Evolutionary conservation across 2,888 invertebrate genomes (phyloP).

Genomic region (Patella ulyssiponensis): DNA sequence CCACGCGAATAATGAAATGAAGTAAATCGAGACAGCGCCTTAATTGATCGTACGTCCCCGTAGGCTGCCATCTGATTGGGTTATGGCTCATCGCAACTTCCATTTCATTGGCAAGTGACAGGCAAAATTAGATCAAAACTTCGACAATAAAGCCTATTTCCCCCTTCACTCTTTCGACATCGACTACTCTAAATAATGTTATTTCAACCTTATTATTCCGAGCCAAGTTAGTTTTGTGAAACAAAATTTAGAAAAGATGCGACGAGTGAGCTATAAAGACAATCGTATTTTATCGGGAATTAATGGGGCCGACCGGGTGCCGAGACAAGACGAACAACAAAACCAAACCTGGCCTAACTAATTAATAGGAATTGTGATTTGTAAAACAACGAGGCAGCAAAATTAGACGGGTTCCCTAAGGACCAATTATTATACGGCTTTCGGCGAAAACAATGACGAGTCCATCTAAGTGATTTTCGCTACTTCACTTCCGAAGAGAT

Average conservation of each 20-base stretch:
- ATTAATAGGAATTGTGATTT: slow-evolving; percentile 38
- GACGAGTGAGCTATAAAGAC: slow-evolving; percentile 35
- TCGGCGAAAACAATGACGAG: slow-evolving; percentile 26
- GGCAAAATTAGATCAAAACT: slow-evolving; percentile 38
- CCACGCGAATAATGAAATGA: slow-evolving; percentile 38
- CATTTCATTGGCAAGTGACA: slow-evolving; percentile 37
- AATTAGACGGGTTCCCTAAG: slow-evolving; percentile 23
- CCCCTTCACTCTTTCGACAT: slow-evolving; percentile 29
- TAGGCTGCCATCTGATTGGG: slow-evolving; percentile 34
- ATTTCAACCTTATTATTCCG: slow-evolving; percentile 37
- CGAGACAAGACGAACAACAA: slow-evolving; percentile 27
- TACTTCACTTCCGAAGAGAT: slow-evolving; percentile 11
- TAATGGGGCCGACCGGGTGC: slow-evolving; percentile 36
- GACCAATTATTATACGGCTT: slow-evolving; percentile 27
- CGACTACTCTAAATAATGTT: slow-evolving; percentile 37
- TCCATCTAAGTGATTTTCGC: slow-evolving; percentile 18
- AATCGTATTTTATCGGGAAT: slow-evolving; percentile 37
- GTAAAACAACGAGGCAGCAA: slow-evolving; percentile 25
- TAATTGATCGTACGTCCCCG: slow-evolving; percentile 39
- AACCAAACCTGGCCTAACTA: slow-evolving; percentile 33
- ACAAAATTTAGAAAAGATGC: slow-evolving; percentile 27
- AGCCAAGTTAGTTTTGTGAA: slow-evolving; percentile 19
- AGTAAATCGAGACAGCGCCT: slow-evolving; percentile 36
- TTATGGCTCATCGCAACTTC: slow-evolving; percentile 25
- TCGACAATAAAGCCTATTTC: slow-evolving; percentile 36